Evolutionary conservation across 2,113 vertebrate genomes (phyloP).

Genomic region (Embiotoca jacksoni): DNA sequence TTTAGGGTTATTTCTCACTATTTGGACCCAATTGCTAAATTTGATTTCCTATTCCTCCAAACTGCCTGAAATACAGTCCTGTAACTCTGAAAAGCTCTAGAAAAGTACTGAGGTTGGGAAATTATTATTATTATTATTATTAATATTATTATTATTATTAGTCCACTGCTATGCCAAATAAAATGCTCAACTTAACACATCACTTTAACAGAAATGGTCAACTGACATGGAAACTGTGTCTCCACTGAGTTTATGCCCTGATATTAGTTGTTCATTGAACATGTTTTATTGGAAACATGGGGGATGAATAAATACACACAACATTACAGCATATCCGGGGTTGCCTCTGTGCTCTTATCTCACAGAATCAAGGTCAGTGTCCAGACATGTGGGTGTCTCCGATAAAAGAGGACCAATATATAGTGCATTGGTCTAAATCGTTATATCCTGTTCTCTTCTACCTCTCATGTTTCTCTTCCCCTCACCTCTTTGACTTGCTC

Average conservation of each 20-base stretch:
- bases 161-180: too few relatives aligned
- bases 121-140: not conserved
- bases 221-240: not conserved
- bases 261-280: not conserved
- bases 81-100: not conserved
- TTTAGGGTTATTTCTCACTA: not conserved
- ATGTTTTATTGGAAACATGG: not conserved
- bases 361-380: not conserved
- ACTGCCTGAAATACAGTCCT: not conserved
- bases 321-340: too few relatives aligned
- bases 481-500: constrained; percentile 3
- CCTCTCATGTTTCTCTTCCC: not conserved
- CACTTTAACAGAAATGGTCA: too few relatives aligned
- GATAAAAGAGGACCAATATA: not conserved
- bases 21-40: not conserved
- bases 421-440: not conserved
- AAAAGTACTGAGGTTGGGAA: too few relatives aligned
- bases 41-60: not conserved
- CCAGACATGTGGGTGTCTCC: constrained; percentile 8
- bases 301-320: not conserved
- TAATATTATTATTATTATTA: too few relatives aligned
- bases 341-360: not conserved
- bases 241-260: not conserved
- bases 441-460: not conserved
- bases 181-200: too few relatives aligned